Conservation (phyloP, 1,140 invertebrate genomes). For the Chlorops oryzae region DNA sequence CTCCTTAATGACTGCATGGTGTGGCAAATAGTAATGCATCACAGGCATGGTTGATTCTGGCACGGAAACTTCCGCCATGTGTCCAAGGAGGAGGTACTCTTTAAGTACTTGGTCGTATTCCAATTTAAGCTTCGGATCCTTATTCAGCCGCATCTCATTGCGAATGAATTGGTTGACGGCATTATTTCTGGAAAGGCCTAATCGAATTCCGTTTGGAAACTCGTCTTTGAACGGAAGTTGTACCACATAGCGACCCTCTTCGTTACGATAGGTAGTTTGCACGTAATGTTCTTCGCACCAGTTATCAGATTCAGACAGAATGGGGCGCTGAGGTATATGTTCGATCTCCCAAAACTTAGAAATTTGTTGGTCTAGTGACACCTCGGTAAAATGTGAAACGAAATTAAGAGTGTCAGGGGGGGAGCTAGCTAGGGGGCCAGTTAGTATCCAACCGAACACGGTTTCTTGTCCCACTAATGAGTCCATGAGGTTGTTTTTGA, state of each 20-base stretch:
- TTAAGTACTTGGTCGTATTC: neutral
- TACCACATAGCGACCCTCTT: neutral
- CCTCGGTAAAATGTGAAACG: neutral
- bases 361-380: neutral
- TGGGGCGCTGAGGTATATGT: neutral
- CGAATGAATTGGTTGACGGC: neutral
- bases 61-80: neutral
- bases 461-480: no score
- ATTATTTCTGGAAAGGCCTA: neutral
- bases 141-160: neutral
- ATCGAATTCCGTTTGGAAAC: neutral
- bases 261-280: neutral
- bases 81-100: neutral
- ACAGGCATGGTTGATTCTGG: no score
- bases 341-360: constrained; percentile 2
- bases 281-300: neutral
- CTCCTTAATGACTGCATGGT: no score
- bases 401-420: no score
- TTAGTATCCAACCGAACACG: neutral
- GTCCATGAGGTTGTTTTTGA: no score
- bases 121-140: neutral
- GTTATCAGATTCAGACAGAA: neutral
- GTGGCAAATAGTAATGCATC: neutral
- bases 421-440: neutral
- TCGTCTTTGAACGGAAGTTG: neutral